Evolutionary conservation across 2,888 invertebrate genomes (phyloP).

Genomic region (Tiliacea aurago): DNA sequence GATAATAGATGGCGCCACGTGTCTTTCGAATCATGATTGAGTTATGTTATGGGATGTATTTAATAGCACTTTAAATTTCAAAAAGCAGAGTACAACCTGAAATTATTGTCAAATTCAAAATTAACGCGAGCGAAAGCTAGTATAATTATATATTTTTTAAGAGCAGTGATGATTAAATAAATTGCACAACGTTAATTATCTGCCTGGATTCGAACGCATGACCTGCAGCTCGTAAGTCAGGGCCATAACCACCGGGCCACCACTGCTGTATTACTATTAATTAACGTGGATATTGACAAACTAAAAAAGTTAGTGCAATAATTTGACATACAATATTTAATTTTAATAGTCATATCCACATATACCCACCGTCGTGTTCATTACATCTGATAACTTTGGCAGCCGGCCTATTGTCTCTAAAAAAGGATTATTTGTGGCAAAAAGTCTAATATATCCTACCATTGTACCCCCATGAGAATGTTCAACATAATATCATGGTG

Average conservation of each 20-base stretch:
- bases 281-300: neutral
- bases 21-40: too few species aligned
- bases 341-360: constrained; percentile 71
- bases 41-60: too few species aligned
- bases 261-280: neutral
- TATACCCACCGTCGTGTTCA: constrained; percentile 71
- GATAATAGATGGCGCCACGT: too few species aligned
- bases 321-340: neutral
- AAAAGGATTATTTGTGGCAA: constrained; percentile 87
- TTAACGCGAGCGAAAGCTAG: too few species aligned
- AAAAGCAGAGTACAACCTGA: too few species aligned
- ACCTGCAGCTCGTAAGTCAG: neutral
- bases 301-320: too few species aligned
- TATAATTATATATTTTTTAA: too few species aligned
- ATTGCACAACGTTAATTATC: neutral
- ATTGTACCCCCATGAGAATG: constrained; percentile 79
- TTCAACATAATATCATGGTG: constrained; percentile 65
- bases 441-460: constrained; percentile 87
- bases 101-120: too few species aligned
- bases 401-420: constrained; percentile 85
- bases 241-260: too few species aligned
- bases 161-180: neutral
- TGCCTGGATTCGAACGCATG: neutral
- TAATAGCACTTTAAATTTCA: too few species aligned
- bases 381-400: constrained; percentile 83